A percentile compares a stretch with the other conserved stretches of the same genome.
Evolutionary conservation across 2,113 vertebrate genomes (phyloP).

Genomic region (Spea bombifrons): DNA sequence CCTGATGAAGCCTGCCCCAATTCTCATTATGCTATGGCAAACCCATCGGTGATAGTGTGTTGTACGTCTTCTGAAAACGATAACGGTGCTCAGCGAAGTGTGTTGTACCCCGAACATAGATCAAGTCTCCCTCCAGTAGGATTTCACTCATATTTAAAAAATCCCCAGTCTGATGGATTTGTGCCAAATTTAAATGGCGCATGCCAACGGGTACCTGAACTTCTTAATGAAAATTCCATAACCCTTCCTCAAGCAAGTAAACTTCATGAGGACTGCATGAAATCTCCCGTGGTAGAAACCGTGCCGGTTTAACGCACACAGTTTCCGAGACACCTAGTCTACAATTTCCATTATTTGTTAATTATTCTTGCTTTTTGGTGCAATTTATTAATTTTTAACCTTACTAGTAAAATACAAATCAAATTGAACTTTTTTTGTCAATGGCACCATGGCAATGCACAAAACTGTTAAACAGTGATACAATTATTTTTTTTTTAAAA

Average conservation of each 20-base stretch:
- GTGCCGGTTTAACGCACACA: constrained; percentile 78
- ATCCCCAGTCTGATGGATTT: constrained; percentile 79
- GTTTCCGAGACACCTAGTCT: not conserved
- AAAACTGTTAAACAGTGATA: constrained; percentile 56
- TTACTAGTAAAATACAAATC: not conserved
- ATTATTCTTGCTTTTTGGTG: not conserved
- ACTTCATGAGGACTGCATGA: constrained; percentile 84
- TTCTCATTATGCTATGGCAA: constrained; percentile 74
- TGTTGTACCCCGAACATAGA: constrained; percentile 73
- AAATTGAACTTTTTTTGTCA: constrained; percentile 52
- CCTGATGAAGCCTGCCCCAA: constrained; percentile 68
- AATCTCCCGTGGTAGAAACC: constrained; percentile 83
- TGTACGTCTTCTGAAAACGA: constrained; percentile 79
- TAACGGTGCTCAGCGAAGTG: constrained; percentile 67
- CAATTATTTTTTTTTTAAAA: constrained; percentile 66
- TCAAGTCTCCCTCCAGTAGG: constrained; percentile 75
- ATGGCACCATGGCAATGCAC: constrained; percentile 66
- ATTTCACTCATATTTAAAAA: constrained; percentile 92
- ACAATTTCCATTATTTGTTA: not conserved
- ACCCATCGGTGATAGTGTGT: constrained; percentile 75
- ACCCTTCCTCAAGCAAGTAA: constrained; percentile 80
- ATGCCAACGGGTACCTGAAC: constrained; percentile 68
- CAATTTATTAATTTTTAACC: constrained; percentile 4
- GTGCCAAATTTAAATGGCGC: constrained; percentile 72
- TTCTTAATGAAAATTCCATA: constrained; percentile 72